phyloP scores from a whole-genome alignment of 2,888 invertebrate species.

The Apamea crenata region DNA sequence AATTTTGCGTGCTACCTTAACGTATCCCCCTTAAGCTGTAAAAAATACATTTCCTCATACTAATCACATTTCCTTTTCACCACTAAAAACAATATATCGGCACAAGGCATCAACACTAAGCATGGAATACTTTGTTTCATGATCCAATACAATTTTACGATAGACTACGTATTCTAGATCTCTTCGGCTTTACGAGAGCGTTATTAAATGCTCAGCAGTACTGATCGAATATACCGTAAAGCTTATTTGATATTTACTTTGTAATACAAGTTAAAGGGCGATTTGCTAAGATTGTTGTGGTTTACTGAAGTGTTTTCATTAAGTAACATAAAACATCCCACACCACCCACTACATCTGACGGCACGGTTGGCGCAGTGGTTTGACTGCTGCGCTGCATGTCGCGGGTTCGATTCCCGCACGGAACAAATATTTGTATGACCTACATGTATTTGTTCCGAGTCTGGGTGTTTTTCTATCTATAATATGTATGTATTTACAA shows the following conservation, averaged over 20 bases:
- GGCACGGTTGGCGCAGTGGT: no score
- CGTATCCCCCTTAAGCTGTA: neutral
- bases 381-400: no score
- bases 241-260: constrained; percentile 19
- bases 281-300: neutral
- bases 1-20: no score
- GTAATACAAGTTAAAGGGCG: neutral
- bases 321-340: neutral
- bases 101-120: neutral
- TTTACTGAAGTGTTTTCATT: neutral
- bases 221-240: constrained; percentile 10
- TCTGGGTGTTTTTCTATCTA: no score
- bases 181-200: constrained; percentile 16
- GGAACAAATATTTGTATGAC: no score
- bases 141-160: constrained; percentile 33
- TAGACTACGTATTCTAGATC: constrained; percentile 21
- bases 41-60: neutral
- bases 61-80: neutral
- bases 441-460: no score
- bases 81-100: constrained; percentile 2
- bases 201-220: constrained; percentile 18
- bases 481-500: no score
- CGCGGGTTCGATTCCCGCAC: no score
- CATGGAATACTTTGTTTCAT: constrained; percentile 26
- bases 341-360: no score